Evolutionary conservation across 1,140 invertebrate genomes (phyloP).

Genomic region (Ladona fulva): DNA sequence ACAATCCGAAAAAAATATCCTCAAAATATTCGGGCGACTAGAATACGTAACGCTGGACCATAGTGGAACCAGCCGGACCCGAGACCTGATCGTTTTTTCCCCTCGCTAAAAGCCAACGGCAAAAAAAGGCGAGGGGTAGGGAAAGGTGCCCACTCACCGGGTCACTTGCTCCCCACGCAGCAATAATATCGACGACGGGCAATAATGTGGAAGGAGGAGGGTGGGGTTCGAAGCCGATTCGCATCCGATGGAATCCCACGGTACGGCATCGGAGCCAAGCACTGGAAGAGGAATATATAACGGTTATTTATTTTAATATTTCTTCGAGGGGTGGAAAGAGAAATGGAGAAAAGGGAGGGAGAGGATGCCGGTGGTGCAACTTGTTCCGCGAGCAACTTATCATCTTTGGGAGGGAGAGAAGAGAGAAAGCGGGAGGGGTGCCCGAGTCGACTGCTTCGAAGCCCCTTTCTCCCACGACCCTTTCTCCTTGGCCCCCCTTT

Average conservation of each 20-base stretch:
- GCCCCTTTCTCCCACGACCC: neutral
- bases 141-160: no score
- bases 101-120: no score
- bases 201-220: neutral
- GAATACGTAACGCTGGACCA: no score
- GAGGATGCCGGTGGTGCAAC: neutral
- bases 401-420: neutral
- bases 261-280: neutral
- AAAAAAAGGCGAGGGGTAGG: no score
- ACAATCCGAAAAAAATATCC: no score
- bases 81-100: no score
- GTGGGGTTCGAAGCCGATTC: neutral
- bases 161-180: no score
- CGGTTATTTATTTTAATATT: conserved; percentile 8
- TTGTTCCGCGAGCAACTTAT: neutral
- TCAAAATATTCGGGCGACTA: no score
- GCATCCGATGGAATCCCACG: neutral
- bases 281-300: neutral
- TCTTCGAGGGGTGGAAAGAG: neutral
- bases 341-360: neutral
- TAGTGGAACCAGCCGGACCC: no score
- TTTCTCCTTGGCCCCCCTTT: neutral
- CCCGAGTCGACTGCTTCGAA: neutral
- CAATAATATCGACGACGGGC: no score
- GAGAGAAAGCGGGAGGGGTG: neutral